Evolutionary conservation across 2,113 vertebrate species (phyloP), one percentile per base, ranked within the genome.

Genomic region (Tyrannus savana): DNA sequence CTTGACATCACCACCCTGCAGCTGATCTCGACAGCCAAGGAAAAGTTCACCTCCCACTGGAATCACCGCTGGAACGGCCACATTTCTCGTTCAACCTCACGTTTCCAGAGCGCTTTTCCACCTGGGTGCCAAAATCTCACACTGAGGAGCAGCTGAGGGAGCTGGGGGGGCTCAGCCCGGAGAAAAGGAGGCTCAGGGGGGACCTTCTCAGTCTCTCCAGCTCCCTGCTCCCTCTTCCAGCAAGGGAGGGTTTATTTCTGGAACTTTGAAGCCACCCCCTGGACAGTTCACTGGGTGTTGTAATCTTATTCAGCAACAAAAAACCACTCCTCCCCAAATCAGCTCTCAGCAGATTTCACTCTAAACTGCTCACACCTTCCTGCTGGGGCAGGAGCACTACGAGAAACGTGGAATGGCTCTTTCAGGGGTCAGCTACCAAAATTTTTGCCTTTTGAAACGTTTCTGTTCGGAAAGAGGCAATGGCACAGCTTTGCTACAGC

Each of bases 41-140:
- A 8, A 19, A 66, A 42, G 35, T 12, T 64, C 55, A 24, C 27
- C 28, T 91, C 42, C 52, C 10, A 16, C 63, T 28, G 58, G 19
- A 16, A 71, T 17, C 12, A 6, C 17, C 58, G 3, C 9, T 46
- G 69, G 56, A 22, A 52, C 0, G 28, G 46, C 8, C 47, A 28
- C 47, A 0, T 10, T 35, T 59, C 18, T 3, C 8, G 46, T 7
- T 19, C 76, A 50, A 0, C 15, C 35, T 47, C 66, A 0, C 0
- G 1, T 21, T 55, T 22, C 72, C 37, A 7, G 42, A 24, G 42
- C 3, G 1, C 42, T 27, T 64, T 21, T 41, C 53, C 53, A 21
- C 12, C 19, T 25, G 21, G 69, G 31, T 12, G 56, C 33, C 52
- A 37, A 13, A 4, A 10, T 9, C 33, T 35, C 60, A 23, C 14